A percentile compares a stretch with the other conserved stretches of the same genome.
Conservation (phyloP, 2,888 invertebrate species). For the Cerceris ruficornis region DNA sequence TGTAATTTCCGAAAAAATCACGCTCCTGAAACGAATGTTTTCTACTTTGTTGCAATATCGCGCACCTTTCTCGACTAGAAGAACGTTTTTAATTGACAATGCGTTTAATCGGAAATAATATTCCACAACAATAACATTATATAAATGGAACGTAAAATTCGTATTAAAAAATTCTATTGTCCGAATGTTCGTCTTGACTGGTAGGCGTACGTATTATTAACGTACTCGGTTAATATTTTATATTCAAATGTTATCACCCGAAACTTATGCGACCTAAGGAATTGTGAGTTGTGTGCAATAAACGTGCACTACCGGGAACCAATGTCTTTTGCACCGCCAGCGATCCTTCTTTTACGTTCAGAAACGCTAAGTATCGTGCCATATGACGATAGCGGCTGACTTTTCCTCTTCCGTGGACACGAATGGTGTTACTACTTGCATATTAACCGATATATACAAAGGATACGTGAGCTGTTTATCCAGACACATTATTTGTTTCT, state of each 20-base stretch:
- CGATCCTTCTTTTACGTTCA: slow-evolving; percentile 7
- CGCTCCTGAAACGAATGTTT: no score
- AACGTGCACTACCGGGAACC: slow-evolving; percentile 27
- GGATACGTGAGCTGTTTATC: slow-evolving; percentile 86
- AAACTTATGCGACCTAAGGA: background rate
- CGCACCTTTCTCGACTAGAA: slow-evolving; percentile 4
- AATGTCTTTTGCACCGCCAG: slow-evolving; percentile 2
- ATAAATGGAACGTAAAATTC: slow-evolving; percentile 32
- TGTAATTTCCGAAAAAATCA: no score
- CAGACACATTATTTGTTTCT: slow-evolving; percentile 82
- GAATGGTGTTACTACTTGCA: slow-evolving; percentile 85
- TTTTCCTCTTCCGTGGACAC: slow-evolving; percentile 71
- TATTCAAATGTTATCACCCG: background rate
- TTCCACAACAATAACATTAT: slow-evolving; percentile 21
- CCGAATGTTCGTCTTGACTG: slow-evolving; percentile 3
- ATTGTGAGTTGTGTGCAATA: slow-evolving; percentile 29
- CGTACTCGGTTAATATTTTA: background rate
- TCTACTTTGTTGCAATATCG: background rate
- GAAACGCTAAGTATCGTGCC: slow-evolving; percentile 67
- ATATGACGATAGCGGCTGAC: slow-evolving; percentile 60
- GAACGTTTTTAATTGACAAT: slow-evolving; percentile 31
- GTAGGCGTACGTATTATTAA: background rate
- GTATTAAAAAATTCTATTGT: slow-evolving; percentile 21
- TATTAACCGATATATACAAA: slow-evolving; percentile 87
- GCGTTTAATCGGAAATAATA: slow-evolving; percentile 43